These are phyloP conservation scores for Leucozona laternaria DNA, from an alignment of 2,888 invertebrate genomes.

Conservation along the genomic window DNA sequence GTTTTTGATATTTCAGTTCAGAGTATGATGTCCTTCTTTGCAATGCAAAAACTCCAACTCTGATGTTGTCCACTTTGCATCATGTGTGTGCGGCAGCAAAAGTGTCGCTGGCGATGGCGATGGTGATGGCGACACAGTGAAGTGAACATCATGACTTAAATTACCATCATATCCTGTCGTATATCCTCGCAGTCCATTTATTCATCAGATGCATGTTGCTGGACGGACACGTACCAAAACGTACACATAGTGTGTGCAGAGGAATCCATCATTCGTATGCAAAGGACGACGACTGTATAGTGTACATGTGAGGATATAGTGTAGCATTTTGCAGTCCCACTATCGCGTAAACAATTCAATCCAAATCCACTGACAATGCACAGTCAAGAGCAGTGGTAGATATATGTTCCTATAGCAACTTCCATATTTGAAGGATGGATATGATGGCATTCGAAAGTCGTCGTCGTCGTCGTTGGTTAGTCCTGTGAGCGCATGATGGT, in stretches of 20 bases:
- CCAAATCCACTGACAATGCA: slow-evolving; percentile 75
- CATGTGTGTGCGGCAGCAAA: slow-evolving; percentile 54
- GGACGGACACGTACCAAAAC: slow-evolving; percentile 38
- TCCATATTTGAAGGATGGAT: slow-evolving; percentile 63
- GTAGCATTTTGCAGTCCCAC: slow-evolving; percentile 54
- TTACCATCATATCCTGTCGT: slow-evolving; percentile 76
- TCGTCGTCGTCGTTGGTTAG: slow-evolving; percentile 5
- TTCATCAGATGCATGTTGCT: slow-evolving; percentile 74
- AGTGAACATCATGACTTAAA: slow-evolving; percentile 75
- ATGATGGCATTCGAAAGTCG: slow-evolving; percentile 61
- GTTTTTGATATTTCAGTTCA: neutral
- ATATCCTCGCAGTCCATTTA: slow-evolving; percentile 76
- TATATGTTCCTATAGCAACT: slow-evolving; percentile 3
- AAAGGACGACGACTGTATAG: slow-evolving; percentile 3
- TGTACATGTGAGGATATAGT: neutral
- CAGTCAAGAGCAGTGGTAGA: slow-evolving; percentile 11
- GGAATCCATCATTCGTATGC: slow-evolving; percentile 67
- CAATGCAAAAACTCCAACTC: slow-evolving; percentile 46
- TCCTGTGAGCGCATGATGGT: slow-evolving; percentile 32
- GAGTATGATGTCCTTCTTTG: slow-evolving; percentile 61
- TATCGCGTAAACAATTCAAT: slow-evolving; percentile 73
- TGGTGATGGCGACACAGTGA: slow-evolving; percentile 68
- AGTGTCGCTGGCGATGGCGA: slow-evolving; percentile 65
- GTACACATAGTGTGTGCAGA: slow-evolving; percentile 36
- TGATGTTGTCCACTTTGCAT: slow-evolving; percentile 66